A percentile compares a stretch with the other conserved stretches of the same genome.
Conservation (phyloP, 1,140 invertebrate genomes). For the Thaumatotibia leucotreta region DNA sequence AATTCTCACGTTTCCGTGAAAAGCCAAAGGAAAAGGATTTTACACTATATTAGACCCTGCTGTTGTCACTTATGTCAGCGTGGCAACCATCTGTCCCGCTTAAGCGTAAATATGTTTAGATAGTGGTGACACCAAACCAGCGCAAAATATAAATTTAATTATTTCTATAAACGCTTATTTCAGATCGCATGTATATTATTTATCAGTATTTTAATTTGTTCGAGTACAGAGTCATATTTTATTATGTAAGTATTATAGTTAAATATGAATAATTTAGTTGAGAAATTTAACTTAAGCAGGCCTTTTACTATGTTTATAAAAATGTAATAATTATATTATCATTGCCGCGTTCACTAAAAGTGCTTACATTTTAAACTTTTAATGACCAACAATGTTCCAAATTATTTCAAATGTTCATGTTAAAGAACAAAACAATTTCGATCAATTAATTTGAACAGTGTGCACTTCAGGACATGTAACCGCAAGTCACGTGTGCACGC, state of each 20-base stretch:
- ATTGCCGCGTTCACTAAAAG: not conserved
- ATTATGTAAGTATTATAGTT: not conserved
- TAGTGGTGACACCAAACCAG: not conserved
- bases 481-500: too few species aligned
- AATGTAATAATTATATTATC: conserved; percentile 3
- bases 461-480: too few species aligned
- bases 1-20: too few species aligned
- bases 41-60: too few species aligned
- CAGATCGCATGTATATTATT: not conserved
- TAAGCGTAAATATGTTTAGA: not conserved
- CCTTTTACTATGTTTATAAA: not conserved
- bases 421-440: too few species aligned
- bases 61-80: too few species aligned
- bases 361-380: too few species aligned
- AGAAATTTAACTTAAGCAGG: not conserved
- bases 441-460: too few species aligned
- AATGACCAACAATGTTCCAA: too few species aligned
- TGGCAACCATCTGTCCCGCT: too few species aligned
- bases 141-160: not conserved
- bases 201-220: not conserved
- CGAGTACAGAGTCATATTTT: not conserved
- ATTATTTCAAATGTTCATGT: too few species aligned
- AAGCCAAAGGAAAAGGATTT: too few species aligned
- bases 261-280: not conserved
- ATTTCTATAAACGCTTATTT: not conserved